Evolutionary conservation across 2,888 invertebrate species (phyloP).

Genomic region (Lucinisca nassula): DNA sequence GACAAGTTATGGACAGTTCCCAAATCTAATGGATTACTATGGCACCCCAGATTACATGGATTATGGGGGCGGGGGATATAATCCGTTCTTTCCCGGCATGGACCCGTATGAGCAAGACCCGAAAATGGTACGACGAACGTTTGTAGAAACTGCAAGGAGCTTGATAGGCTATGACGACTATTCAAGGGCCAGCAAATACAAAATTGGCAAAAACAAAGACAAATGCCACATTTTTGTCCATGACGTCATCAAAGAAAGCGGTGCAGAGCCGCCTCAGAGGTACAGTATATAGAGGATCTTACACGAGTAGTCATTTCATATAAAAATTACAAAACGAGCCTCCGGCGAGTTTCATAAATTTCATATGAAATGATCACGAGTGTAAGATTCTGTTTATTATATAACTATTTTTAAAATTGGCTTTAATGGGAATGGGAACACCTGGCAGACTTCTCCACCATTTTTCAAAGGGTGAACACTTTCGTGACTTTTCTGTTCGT

Average conservation of each 20-base stretch:
- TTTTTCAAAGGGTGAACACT: too few species aligned
- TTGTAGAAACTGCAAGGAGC: not conserved
- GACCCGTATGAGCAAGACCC: not conserved
- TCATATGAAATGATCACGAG: too few species aligned
- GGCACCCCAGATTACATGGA: not conserved
- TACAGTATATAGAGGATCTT: not conserved
- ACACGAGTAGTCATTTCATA: too few species aligned
- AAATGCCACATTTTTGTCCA: slow-evolving; percentile 27
- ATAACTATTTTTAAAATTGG: too few species aligned
- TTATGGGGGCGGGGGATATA: not conserved
- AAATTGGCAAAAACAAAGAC: slow-evolving; percentile 12
- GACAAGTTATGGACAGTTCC: not conserved
- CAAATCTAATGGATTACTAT: not conserved
- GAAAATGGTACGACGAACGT: not conserved
- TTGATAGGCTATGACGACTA: not conserved
- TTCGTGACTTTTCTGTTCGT: too few species aligned
- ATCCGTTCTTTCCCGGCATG: not conserved
- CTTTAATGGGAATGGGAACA: too few species aligned
- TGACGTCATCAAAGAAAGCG: not conserved
- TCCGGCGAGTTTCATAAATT: too few species aligned
- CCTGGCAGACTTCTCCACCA: too few species aligned
- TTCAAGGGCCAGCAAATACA: not conserved
- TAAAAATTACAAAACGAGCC: too few species aligned
- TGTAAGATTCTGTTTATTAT: too few species aligned
- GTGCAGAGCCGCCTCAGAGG: slow-evolving; percentile 1